These are phyloP conservation scores for Colletes gigas DNA, from an alignment of 1,140 invertebrate species.

Conservation along the genomic window DNA sequence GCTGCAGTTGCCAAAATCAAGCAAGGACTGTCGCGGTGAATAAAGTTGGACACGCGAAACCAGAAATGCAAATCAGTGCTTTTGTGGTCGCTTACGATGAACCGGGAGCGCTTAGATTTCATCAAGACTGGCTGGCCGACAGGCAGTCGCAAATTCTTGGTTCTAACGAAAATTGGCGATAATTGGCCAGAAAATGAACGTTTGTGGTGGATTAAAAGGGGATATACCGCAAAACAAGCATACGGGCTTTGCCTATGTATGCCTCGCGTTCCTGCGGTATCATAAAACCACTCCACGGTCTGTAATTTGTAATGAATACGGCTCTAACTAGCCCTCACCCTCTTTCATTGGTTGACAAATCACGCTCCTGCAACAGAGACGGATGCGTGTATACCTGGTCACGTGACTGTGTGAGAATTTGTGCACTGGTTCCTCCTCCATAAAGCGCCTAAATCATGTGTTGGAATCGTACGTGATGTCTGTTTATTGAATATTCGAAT, in stretches of 20 bases:
- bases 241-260: slow-evolving; percentile 26
- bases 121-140: background rate
- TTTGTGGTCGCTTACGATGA: slow-evolving; percentile 24
- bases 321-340: slow-evolving; percentile 66
- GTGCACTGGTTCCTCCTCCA: background rate
- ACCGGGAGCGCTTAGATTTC: slow-evolving; percentile 21
- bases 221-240: slow-evolving; percentile 52
- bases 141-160: slow-evolving; percentile 11
- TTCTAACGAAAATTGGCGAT: slow-evolving; percentile 68
- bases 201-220: slow-evolving; percentile 68
- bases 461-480: slow-evolving; percentile 53
- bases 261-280: slow-evolving; percentile 64
- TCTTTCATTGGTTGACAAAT: slow-evolving; percentile 54
- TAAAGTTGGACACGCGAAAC: slow-evolving; percentile 17
- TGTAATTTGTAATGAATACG: slow-evolving; percentile 73
- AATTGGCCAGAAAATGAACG: slow-evolving; percentile 68
- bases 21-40: background rate
- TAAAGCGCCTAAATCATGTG: slow-evolving; percentile 54
- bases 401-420: slow-evolving; percentile 41
- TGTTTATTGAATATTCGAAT: slow-evolving; percentile 53
- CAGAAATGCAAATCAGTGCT: slow-evolving; percentile 52
- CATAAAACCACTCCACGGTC: slow-evolving; percentile 65
- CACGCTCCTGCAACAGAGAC: slow-evolving; percentile 38
- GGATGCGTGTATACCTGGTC: slow-evolving; percentile 40
- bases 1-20: slow-evolving; percentile 9